Evolutionary conservation across 2,797 vertebrate species (phyloP).

Genomic region (Halcyon chelicuti): DNA sequence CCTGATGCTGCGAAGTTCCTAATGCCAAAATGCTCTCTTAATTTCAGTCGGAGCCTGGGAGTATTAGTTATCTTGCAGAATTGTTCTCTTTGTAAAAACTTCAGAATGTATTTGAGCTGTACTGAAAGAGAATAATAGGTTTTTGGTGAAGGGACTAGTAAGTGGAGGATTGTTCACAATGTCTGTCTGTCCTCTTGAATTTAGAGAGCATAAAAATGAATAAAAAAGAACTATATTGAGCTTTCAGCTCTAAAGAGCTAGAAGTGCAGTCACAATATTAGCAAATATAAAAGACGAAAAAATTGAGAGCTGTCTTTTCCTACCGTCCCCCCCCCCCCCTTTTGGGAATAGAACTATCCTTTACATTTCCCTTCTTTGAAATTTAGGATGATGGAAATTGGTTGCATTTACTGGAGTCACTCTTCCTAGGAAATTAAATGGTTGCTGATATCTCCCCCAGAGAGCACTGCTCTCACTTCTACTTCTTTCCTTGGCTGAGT

Average conservation of each 20-base stretch:
- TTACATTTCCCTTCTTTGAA: not conserved
- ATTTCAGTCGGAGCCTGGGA: not conserved
- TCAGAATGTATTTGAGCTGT: not conserved
- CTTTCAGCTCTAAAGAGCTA: not conserved
- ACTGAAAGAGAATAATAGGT: not conserved
- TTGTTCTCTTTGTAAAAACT: not conserved
- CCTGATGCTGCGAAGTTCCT: not conserved
- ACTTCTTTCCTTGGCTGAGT: not conserved
- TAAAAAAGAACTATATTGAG: not conserved
- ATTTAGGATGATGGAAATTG: not conserved
- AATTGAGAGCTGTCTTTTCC: conserved; percentile 10
- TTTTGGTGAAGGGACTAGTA: not conserved
- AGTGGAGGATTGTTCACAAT: not conserved
- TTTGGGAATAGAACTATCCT: not conserved
- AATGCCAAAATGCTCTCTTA: not conserved
- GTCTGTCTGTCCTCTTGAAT: conserved; percentile 10
- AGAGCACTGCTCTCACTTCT: not conserved
- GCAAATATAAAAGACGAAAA: not conserved
- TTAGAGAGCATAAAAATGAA: not conserved
- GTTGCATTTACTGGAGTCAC: not conserved
- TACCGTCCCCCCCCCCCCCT: not conserved
- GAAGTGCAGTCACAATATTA: not conserved
- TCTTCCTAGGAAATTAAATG: not conserved
- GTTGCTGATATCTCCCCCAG: not conserved
- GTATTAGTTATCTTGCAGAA: not conserved